Percentiles rank a stretch among this genome's conserved stretches.
Evolutionary conservation across 2,888 invertebrate species (phyloP).

Genomic region (Cephus nigrinus): DNA sequence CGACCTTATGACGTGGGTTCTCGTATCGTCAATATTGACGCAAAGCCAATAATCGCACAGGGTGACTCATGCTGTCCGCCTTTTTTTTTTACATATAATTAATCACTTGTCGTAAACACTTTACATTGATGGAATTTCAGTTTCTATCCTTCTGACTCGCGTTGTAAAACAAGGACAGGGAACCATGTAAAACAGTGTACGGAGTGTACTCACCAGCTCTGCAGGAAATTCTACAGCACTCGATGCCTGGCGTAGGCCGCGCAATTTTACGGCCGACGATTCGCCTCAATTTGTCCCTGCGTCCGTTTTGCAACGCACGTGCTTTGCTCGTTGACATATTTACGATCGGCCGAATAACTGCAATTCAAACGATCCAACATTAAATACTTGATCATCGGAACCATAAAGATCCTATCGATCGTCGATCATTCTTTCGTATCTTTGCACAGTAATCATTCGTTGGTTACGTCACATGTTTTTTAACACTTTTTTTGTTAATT

Average conservation of each 20-base stretch:
- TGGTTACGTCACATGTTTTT: neutral
- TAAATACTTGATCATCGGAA: neutral
- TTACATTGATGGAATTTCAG: neutral
- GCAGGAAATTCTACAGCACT: slow-evolving; percentile 20
- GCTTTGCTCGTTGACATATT: neutral
- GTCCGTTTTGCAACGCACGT: neutral
- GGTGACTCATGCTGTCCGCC: neutral
- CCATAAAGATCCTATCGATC: neutral
- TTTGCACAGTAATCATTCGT: neutral
- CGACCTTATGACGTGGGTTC: neutral
- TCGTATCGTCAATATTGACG: neutral
- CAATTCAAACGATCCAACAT: neutral
- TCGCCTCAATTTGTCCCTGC: neutral
- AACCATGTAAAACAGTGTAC: neutral
- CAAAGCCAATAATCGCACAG: neutral
- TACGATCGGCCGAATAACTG: neutral
- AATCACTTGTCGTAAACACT: neutral
- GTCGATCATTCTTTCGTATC: neutral
- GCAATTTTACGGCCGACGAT: neutral
- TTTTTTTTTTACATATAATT: neutral
- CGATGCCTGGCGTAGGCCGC: neutral
- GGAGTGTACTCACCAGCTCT: neutral
- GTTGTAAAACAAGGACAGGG: neutral
- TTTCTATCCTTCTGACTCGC: neutral
- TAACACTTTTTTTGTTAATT: neutral